phyloP scores from a whole-genome alignment of 2,113 vertebrate genomes.

The Cyprinodon variegatus region DNA sequence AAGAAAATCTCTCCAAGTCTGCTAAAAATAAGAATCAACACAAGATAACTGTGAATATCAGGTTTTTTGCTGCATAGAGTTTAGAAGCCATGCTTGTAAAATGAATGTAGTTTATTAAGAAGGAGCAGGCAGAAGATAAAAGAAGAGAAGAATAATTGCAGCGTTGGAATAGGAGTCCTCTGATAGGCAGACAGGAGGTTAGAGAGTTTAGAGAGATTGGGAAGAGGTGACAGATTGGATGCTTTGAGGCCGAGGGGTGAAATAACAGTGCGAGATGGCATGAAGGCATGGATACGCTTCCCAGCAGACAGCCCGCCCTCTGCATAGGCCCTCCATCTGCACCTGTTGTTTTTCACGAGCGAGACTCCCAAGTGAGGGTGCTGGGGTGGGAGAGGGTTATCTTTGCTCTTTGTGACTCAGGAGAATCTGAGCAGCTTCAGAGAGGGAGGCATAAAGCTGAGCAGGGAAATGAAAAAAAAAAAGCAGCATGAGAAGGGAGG shows the following conservation, averaged over 20 bases:
- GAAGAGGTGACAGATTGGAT: conserved; percentile 43
- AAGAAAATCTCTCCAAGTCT: too few relatives aligned
- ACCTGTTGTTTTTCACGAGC: conserved; percentile 76
- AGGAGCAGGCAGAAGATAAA: conserved; percentile 10
- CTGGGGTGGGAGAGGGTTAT: conserved; percentile 4
- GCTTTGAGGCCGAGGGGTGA: conserved; percentile 41
- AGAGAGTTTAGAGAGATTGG: conserved; percentile 32
- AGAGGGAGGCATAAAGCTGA: conserved; percentile 43
- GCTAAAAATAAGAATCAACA: too few relatives aligned
- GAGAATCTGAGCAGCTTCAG: conserved; percentile 61
- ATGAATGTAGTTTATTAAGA: too few relatives aligned
- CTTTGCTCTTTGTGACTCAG: conserved; percentile 74
- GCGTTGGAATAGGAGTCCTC: conserved; percentile 12
- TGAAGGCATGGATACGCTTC: conserved; percentile 25
- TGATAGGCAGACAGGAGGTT: conserved; percentile 11
- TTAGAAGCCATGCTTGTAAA: too few relatives aligned
- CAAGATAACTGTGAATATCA: too few relatives aligned
- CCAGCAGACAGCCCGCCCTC: conserved; percentile 53
- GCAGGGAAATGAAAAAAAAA: conserved; percentile 33
- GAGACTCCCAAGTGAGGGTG: conserved; percentile 12
- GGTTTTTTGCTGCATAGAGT: too few relatives aligned
- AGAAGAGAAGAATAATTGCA: not conserved
- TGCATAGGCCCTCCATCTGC: conserved; percentile 38
- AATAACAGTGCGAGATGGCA: conserved; percentile 56
- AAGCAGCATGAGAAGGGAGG: not conserved